Conservation (phyloP, 2,113 vertebrate genomes). For the Cariama cristata region DNA sequence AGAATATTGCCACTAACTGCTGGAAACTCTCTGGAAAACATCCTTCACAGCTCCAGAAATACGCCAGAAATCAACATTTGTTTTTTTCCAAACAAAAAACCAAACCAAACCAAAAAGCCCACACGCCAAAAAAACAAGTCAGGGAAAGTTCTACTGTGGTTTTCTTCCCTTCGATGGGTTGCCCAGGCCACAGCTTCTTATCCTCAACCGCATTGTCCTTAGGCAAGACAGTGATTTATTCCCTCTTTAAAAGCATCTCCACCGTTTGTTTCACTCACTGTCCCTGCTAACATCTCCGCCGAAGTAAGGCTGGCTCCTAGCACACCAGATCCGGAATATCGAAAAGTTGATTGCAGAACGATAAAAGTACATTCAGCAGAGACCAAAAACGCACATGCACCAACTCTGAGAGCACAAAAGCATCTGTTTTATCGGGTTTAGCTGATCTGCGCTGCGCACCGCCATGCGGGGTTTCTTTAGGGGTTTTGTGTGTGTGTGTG, state of each 20-base stretch:
- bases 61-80: not conserved
- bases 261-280: not conserved
- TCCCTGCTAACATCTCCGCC: not conserved
- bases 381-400: not conserved
- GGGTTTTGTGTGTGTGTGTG: not conserved
- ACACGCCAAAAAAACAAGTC: not conserved
- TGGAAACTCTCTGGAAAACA: not conserved
- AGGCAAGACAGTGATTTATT: constrained; percentile 41
- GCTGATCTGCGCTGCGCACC: not conserved
- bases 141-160: not conserved
- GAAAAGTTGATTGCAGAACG: constrained; percentile 5
- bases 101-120: rapidly evolving
- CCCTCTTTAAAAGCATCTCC: constrained; percentile 31
- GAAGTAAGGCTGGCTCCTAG: not conserved
- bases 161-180: not conserved
- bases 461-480: not conserved
- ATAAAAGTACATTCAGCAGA: not conserved
- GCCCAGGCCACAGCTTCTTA: constrained; percentile 8
- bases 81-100: not conserved
- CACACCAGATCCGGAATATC: not conserved
- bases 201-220: not conserved
- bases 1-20: not conserved
- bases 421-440: not conserved
- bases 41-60: not conserved
- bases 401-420: not conserved